Base-by-base conservation (phyloP, 2,797 vertebrate genomes). In the Cyprinodon diabolis region DNA sequence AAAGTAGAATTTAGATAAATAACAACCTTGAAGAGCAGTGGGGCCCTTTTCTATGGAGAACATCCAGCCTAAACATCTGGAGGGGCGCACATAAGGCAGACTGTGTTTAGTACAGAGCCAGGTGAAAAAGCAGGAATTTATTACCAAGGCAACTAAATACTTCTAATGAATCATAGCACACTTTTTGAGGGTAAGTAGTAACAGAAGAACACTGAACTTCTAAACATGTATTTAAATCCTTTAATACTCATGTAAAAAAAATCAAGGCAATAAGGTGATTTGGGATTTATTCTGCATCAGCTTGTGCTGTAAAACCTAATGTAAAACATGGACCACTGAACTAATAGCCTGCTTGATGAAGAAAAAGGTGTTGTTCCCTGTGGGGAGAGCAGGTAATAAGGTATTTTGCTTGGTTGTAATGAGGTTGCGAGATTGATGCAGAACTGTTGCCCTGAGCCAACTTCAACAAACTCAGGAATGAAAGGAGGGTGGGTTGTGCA, bases 11-110 rank as follows among this genome's bases (percentile, higher is more conserved):
- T 95, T 95, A 92, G 87, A 96, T 94, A 90, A 93, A 91, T 91
- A 96, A 95, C 92, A 96, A 94, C 87, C 80, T 82, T 87, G 92
- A 94, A 95, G 95, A 93, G 95, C 95, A 93, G 93, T 92, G 92
- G 93, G 90, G 83, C 86, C 86, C 95, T 89, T 91, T 91, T 94
- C 93, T 91, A 92, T 94, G 84, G 86, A 94, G 84, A 93, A 91
- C 90, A 90, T 94, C 89, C 90, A 93, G 86, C 80, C 84, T 68
- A 86, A 87, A 93, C 87, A 90, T 92, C 88, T 90, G 85, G 85
- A 79, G 71, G 79, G 63, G 85, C 89, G 87, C 81, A 45, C 76
- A 74, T 83, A 73, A 87, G 88, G 82, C 89, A 85, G 75, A 45
- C 75, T 87, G 80, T 89, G 72, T 84, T 79, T 83, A 72, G 85